These are phyloP conservation scores for Petromus typicus DNA, from an alignment of 2,113 vertebrate genomes.

Conservation along the genomic window DNA sequence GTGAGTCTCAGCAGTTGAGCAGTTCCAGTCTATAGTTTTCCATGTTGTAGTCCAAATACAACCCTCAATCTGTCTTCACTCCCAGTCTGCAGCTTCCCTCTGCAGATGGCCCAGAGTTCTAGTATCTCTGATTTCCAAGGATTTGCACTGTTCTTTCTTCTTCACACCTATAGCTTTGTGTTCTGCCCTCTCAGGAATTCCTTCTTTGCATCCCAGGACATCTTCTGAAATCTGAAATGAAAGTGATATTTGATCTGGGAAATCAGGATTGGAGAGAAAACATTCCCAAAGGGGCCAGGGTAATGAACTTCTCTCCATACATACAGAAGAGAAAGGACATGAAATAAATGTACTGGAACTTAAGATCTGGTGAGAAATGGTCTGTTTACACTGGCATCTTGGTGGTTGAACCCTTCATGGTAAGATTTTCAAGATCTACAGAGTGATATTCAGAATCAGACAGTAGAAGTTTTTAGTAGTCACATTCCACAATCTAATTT, in stretches of 20 bases:
- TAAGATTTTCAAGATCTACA: no score
- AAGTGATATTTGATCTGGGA: no score
- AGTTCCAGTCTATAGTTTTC: background rate
- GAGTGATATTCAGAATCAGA: no score
- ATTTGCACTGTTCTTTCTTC: background rate
- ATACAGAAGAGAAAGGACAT: no score
- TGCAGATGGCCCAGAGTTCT: background rate
- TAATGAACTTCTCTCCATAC: no score
- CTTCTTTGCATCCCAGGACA: background rate
- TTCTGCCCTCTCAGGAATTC: background rate
- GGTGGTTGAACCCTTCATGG: no score
- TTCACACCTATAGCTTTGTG: background rate
- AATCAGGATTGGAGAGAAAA: no score
- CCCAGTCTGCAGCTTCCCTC: background rate
- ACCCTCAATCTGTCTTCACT: background rate
- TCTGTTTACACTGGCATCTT: no score
- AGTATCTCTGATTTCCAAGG: background rate
- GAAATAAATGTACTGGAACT: no score
- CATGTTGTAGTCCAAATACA: background rate
- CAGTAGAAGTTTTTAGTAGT: no score
- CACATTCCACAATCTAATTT: background rate
- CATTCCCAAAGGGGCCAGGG: no score
- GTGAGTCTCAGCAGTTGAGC: background rate
- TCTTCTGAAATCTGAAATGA: background rate
- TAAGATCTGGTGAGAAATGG: no score